Evolutionary conservation across 2,888 invertebrate genomes (phyloP).

Genomic region (Agapostemon virescens): DNA sequence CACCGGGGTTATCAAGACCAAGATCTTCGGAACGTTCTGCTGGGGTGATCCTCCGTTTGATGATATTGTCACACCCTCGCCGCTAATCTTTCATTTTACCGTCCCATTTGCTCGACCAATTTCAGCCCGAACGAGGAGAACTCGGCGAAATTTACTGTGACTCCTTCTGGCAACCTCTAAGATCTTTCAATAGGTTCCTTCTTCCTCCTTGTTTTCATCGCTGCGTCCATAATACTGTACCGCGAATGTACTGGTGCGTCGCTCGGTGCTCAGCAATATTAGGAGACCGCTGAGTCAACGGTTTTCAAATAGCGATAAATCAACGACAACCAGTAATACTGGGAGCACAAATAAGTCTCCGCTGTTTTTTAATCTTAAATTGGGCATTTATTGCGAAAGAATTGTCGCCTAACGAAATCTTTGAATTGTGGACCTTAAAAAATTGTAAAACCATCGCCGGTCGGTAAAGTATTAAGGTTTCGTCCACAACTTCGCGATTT

Average conservation of each 20-base stretch:
- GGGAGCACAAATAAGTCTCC: too few species aligned
- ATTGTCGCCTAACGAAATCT: too few species aligned
- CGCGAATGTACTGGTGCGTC: neutral
- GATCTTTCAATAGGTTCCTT: neutral
- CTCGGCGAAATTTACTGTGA: conserved; percentile 14
- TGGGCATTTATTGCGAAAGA: too few species aligned
- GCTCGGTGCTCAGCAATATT: too few species aligned
- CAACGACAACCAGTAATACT: too few species aligned
- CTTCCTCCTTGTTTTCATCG: neutral
- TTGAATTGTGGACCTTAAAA: too few species aligned
- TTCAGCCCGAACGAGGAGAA: conserved; percentile 29
- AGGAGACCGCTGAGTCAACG: too few species aligned
- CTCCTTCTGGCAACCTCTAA: neutral
- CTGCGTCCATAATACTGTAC: neutral
- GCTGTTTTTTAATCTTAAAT: too few species aligned
- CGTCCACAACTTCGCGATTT: too few species aligned
- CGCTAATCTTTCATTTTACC: conserved; percentile 67
- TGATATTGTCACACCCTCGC: conserved; percentile 54
- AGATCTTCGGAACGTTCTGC: conserved; percentile 61
- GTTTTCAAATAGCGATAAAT: too few species aligned
- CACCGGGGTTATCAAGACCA: conserved; percentile 59
- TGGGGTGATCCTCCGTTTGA: conserved; percentile 49
- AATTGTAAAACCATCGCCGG: too few species aligned
- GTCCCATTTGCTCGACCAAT: conserved; percentile 58
- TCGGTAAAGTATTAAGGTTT: too few species aligned